Percentiles rank a stretch among this genome's conserved stretches.
Conservation (phyloP, 2,797 vertebrate genomes). For the Semotilus atromaculatus region DNA sequence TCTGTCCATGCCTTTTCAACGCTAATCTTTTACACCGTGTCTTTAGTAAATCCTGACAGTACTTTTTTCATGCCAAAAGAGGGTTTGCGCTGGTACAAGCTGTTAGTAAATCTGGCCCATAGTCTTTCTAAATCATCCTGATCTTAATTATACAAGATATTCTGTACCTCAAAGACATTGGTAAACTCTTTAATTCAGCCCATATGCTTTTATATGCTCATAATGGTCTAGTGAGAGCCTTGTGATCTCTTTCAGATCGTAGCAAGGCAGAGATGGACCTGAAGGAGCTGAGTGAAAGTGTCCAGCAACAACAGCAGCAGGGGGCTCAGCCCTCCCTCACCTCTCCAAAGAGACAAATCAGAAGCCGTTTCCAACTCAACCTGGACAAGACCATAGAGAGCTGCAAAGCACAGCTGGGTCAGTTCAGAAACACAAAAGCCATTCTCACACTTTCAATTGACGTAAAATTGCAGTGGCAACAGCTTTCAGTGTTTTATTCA, state of each 20-base stretch:
- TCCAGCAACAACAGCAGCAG: conserved; percentile 82
- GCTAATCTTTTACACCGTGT: neutral
- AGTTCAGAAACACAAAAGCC: conserved; percentile 52
- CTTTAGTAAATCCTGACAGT: neutral
- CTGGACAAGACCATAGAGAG: conserved; percentile 98
- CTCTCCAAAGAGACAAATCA: conserved; percentile 93
- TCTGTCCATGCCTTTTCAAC: neutral
- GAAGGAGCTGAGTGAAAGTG: conserved; percentile 94
- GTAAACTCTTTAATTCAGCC: neutral
- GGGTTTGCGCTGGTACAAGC: neutral
- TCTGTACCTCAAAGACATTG: neutral
- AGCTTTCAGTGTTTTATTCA: too few species aligned
- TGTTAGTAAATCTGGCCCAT: neutral
- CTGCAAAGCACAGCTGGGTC: conserved; percentile 96
- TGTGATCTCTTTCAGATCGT: conserved; percentile 79
- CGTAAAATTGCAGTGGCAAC: neutral
- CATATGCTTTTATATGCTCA: neutral
- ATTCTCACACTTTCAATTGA: neutral
- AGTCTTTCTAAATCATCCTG: neutral
- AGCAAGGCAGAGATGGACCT: conserved; percentile 99
- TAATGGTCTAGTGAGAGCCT: neutral
- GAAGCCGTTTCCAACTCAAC: conserved; percentile 95
- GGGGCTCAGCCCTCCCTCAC: conserved; percentile 84
- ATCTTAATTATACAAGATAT: neutral
- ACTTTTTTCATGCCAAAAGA: neutral